These are phyloP conservation scores for Anodontia alba DNA, from an alignment of 2,888 invertebrate genomes.

Conservation along the genomic window DNA sequence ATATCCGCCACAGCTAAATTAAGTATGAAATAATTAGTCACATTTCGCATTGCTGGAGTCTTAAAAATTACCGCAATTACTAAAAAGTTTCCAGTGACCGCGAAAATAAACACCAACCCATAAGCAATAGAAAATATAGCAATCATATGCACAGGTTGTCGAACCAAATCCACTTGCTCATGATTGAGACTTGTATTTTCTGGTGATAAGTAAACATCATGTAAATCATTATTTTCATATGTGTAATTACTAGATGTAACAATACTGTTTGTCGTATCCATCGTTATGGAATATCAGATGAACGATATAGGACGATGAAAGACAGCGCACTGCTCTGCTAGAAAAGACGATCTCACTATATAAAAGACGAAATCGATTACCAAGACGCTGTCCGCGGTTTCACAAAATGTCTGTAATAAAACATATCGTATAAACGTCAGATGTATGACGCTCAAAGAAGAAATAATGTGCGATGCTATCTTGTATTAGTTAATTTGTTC, in stretches of 20 bases:
- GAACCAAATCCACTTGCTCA: constrained; percentile 47
- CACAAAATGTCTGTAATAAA: not conserved
- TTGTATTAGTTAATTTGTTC: not conserved
- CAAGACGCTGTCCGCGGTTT: not conserved
- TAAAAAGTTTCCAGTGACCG: constrained; percentile 82
- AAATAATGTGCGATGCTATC: not conserved
- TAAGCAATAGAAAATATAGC: constrained; percentile 79
- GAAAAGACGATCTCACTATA: not conserved
- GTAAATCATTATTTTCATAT: not conserved
- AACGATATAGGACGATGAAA: not conserved
- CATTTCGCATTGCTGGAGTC: constrained; percentile 82
- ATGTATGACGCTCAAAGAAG: not conserved
- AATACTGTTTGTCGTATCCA: not conserved
- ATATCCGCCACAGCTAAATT: constrained; percentile 77
- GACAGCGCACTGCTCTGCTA: not conserved
- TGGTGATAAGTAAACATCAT: not conserved
- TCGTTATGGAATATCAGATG: not conserved
- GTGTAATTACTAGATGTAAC: not conserved
- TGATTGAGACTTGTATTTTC: not conserved
- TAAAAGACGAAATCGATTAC: not conserved
- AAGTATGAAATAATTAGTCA: constrained; percentile 81
- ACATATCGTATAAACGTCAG: not conserved
- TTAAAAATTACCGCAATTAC: constrained; percentile 83
- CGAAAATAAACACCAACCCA: constrained; percentile 80
- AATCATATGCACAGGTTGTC: constrained; percentile 71